Base-by-base conservation (phyloP, 2,888 invertebrate genomes). In the Subacronicta megacephala region DNA sequence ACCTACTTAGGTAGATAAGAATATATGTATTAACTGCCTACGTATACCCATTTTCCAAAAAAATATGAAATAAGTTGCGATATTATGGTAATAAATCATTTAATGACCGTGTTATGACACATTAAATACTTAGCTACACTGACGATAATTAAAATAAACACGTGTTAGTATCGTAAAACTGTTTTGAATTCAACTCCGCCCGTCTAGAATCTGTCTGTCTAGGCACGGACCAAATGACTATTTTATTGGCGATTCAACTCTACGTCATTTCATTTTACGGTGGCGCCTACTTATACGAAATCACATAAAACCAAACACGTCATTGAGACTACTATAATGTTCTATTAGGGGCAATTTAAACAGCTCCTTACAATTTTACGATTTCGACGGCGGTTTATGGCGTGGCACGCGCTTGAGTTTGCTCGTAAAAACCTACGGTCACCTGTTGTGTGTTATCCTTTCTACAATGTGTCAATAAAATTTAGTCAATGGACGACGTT, bases 401-500 rank as follows among this genome's bases (percentile, higher is more conserved):
- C 79, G 65, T 74, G 83, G 81, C 90, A 88, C 89, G 88, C 85
- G 90, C 83, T 81, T 78, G 73, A 81, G 75, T 84, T 81, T 74
- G 88, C 78, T 89, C 90, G 89, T 92, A 92, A 89, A 88, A 92
- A 90, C 84, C 83, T 85, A 82, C 88, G 90, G 92, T 92, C 93
- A 93, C 92, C 92, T 93, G 93, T 91, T 91, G 90, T 87, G 72
- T 80, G 83, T 81, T 84, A 84, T 84, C 83, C 83, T 82, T 77
- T 72, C 83, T 83, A 83, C 84, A 84, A 84, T 85, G 82, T 87
- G 86, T 84, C 87, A 85, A 90, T 90, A 89, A 89, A 90, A 88
- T 85, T 87, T 87, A 81, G 87, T 89, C 90, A 90, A 90, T 90
- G 90, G 84, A 78, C 82, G 84, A 81, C 82, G 78, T 85, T 90